Evolutionary conservation across 2,113 vertebrate genomes (phyloP).

Genomic region (Nerophis lumbriciformis): DNA sequence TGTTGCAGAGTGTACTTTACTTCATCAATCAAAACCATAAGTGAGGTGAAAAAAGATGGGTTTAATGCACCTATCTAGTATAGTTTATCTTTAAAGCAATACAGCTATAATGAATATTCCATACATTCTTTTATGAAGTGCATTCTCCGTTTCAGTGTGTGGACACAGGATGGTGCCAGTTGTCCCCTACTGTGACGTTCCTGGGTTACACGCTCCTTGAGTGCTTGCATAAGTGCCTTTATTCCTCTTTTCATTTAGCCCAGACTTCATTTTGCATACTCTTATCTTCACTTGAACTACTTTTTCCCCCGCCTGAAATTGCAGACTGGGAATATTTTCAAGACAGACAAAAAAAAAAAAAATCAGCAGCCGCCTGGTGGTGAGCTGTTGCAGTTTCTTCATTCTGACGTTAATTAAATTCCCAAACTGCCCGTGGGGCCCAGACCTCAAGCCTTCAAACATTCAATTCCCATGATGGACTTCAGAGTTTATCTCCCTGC

Average conservation of each 20-base stretch:
- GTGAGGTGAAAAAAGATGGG: slow-evolving; percentile 6
- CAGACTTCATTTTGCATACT: slow-evolving; percentile 40
- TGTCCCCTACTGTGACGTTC: slow-evolving; percentile 23
- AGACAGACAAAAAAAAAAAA: slow-evolving; percentile 29
- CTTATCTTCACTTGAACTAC: slow-evolving; percentile 51
- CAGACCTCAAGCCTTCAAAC: slow-evolving; percentile 50
- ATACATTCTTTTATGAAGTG: slow-evolving; percentile 4
- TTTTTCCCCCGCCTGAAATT: slow-evolving; percentile 41
- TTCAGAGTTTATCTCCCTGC: slow-evolving; percentile 51
- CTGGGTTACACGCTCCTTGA: slow-evolving; percentile 39
- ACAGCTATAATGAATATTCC: slow-evolving; percentile 10
- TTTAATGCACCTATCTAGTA: neutral
- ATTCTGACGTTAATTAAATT: slow-evolving; percentile 64
- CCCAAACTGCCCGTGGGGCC: slow-evolving; percentile 47
- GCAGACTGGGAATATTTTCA: slow-evolving; percentile 40
- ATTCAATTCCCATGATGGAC: slow-evolving; percentile 56
- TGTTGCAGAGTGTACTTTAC: slow-evolving; percentile 12
- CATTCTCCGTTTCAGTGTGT: slow-evolving; percentile 20
- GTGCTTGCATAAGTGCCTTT: slow-evolving; percentile 56
- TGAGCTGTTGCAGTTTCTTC: slow-evolving; percentile 27
- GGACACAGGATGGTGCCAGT: slow-evolving; percentile 17
- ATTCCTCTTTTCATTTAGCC: slow-evolving; percentile 59
- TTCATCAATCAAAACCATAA: slow-evolving; percentile 14
- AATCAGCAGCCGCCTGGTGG: slow-evolving; percentile 15
- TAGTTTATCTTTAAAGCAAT: neutral